Percentiles rank a stretch among this genome's conserved stretches.
Evolutionary conservation across 2,797 vertebrate genomes (phyloP).

Genomic region (Falco biarmicus): DNA sequence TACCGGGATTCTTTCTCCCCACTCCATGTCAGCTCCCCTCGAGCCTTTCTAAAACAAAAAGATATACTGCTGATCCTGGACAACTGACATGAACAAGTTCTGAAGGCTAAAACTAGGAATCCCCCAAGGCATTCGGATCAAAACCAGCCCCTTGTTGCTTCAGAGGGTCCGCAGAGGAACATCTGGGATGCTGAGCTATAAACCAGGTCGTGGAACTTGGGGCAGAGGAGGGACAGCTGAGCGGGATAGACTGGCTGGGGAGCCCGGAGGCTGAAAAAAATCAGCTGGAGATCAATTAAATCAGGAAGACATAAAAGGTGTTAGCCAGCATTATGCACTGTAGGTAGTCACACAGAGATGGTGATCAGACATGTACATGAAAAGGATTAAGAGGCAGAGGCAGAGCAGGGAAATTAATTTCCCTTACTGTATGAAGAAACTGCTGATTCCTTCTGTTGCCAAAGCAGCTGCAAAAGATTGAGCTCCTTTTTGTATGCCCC

Average conservation of each 20-base stretch:
- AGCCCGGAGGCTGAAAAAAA: neutral
- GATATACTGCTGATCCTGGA: neutral
- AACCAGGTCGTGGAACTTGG: neutral
- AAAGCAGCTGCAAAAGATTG: constrained; percentile 42
- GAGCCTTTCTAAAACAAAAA: neutral
- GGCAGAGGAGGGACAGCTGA: neutral
- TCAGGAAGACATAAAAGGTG: neutral
- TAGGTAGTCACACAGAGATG: neutral
- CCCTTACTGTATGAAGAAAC: constrained; percentile 7
- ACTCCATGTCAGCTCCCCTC: neutral
- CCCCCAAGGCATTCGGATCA: neutral
- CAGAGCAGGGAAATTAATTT: constrained; percentile 29
- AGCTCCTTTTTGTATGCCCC: neutral
- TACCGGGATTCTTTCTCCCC: neutral
- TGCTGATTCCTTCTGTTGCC: neutral
- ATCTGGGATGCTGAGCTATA: neutral
- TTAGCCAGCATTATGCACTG: neutral
- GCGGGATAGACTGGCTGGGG: neutral
- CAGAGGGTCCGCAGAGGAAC: neutral
- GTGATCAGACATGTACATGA: neutral
- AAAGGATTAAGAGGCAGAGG: constrained; percentile 21
- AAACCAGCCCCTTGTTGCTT: neutral
- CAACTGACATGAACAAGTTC: neutral
- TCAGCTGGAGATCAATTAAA: neutral
- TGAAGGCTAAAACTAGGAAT: neutral